A percentile compares a stretch with the other conserved stretches of the same genome.
These are phyloP conservation scores for Cheirogaleus medius DNA, from an alignment of 2,113 vertebrate species.

Conservation along the genomic window DNA sequence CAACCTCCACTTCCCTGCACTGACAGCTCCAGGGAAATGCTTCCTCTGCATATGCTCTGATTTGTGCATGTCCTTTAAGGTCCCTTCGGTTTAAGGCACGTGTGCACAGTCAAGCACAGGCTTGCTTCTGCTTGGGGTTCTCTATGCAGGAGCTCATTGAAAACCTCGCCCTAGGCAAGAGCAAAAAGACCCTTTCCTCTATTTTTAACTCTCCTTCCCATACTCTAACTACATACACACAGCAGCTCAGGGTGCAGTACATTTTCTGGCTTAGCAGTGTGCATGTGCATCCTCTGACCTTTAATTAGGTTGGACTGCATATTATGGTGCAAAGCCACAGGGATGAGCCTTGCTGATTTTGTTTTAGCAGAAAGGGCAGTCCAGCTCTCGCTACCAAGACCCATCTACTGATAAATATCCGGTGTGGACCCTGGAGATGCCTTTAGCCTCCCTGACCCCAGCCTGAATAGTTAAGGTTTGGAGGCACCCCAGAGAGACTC, in stretches of 20 bases:
- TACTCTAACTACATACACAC: not conserved
- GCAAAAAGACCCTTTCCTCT: not conserved
- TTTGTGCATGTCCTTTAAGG: not conserved
- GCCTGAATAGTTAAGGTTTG: not conserved
- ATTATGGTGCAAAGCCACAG: slow-evolving; percentile 19
- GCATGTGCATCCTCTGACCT: not conserved
- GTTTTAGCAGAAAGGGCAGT: not conserved
- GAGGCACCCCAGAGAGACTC: not conserved
- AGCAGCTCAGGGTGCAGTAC: not conserved
- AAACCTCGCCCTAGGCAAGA: not conserved
- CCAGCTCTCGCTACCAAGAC: not conserved
- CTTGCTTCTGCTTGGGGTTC: not conserved
- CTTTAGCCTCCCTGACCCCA: not conserved
- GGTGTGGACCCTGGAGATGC: not conserved
- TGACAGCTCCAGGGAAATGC: not conserved
- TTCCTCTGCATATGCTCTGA: not conserved
- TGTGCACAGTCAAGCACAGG: not conserved
- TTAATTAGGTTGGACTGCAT: slow-evolving; percentile 6
- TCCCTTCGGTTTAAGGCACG: not conserved
- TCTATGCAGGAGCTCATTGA: not conserved
- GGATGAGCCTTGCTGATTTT: not conserved
- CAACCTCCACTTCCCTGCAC: not conserved
- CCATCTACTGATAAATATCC: not conserved
- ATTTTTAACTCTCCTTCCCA: not conserved
- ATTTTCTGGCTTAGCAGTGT: slow-evolving; percentile 36